Percentiles rank a stretch among this genome's conserved stretches.
Evolutionary conservation across 2,797 vertebrate species (phyloP).

Genomic region (Xenopus petersii): DNA sequence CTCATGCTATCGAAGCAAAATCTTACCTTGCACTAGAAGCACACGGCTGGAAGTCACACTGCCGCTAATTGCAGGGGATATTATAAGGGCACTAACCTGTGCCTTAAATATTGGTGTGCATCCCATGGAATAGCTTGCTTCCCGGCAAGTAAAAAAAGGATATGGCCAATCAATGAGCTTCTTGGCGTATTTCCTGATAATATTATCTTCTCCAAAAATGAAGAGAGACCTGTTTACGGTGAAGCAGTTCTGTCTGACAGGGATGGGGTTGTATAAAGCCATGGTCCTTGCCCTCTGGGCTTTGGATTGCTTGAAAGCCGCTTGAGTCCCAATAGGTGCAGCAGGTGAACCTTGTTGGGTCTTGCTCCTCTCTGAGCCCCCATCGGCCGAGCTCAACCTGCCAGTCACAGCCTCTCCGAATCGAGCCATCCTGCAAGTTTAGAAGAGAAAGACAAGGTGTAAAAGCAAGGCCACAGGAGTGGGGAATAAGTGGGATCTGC

Average conservation of each 20-base stretch:
- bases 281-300: slow-evolving; percentile 97
- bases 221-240: slow-evolving; percentile 98
- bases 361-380: slow-evolving; percentile 88
- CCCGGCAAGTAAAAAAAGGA: slow-evolving; percentile 73
- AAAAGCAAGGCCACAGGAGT: background rate
- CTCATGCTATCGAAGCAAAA: too few relatives aligned
- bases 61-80: slow-evolving; percentile 2
- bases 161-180: slow-evolving; percentile 99
- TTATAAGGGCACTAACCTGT: background rate
- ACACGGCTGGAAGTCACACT: slow-evolving; percentile 3
- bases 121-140: slow-evolving; percentile 35
- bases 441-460: slow-evolving; percentile 62
- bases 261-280: slow-evolving; percentile 98
- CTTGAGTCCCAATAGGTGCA: slow-evolving; percentile 84
- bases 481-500: background rate
- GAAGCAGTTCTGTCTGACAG: slow-evolving; percentile 96
- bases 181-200: slow-evolving; percentile 95
- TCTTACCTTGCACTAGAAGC: slow-evolving; percentile 20
- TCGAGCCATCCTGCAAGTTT: slow-evolving; percentile 91
- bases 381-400: slow-evolving; percentile 84
- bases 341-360: slow-evolving; percentile 85
- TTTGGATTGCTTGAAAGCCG: slow-evolving; percentile 96
- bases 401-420: slow-evolving; percentile 93
- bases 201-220: slow-evolving; percentile 95
- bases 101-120: slow-evolving; percentile 35